Conservation (phyloP, 1,140 invertebrate species). For the Eriocheir sinensis region DNA sequence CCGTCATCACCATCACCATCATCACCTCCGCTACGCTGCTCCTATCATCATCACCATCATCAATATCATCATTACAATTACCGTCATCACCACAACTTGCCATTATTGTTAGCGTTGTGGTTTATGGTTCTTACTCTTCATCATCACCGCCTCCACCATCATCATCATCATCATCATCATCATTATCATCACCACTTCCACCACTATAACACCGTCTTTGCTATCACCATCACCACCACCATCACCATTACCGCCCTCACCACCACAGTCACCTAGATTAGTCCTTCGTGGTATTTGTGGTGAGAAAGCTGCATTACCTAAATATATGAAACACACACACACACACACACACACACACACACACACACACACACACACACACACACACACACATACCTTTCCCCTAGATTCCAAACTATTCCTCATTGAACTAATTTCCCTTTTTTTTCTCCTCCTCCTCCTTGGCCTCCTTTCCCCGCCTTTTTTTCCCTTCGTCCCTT, state of each 20-base stretch:
- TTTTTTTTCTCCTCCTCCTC: not conserved
- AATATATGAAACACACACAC: not conserved
- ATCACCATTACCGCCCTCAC: not conserved
- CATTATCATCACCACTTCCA: no score
- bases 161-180: no score
- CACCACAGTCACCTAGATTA: not conserved
- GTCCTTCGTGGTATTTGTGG: no score
- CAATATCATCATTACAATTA: no score
- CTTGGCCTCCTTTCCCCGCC: not conserved
- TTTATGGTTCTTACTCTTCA: no score
- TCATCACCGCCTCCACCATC: no score
- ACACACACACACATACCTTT: conserved; percentile 45
- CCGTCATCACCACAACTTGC: not conserved
- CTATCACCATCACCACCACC: no score
- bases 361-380: conserved; percentile 52
- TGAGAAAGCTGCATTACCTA: not conserved
- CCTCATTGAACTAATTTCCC: not conserved
- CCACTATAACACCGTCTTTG: no score
- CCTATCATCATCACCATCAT: no score
- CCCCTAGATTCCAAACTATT: not conserved
- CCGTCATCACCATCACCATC: no score
- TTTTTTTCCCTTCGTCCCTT: not conserved
- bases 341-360: conserved; percentile 31
- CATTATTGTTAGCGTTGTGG: no score
- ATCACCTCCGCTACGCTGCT: no score